Evolutionary conservation across 2,797 vertebrate genomes (phyloP), one percentile per base, ranked within the genome.

Genomic region (Valencia hispanica): DNA sequence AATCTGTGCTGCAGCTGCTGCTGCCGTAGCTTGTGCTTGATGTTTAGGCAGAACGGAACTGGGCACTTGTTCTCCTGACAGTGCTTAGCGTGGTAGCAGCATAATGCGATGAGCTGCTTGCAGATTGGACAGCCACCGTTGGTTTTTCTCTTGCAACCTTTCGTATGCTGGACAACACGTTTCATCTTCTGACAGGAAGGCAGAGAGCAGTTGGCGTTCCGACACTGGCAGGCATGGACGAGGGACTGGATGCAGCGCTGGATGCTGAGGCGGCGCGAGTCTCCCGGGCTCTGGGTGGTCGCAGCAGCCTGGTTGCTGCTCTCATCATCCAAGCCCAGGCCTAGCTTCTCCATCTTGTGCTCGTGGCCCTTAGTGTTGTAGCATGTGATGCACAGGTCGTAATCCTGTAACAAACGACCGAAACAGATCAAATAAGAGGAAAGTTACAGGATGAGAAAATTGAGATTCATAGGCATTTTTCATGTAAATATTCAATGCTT

Each of bases 121-220:
- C 98, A 99, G 88, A 99, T 98, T 75, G 98, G 98, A 84, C 98
- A 99, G 12, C 98, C 98, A 0, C 98, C 98, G 0, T 99, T 99
- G 85, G 97, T 99, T 93, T 99, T 99, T 74, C 97, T 97, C 70
- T 99, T 99, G 95, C 98, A 99, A 78, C 97, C 96, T 92, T 99
- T 99, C 70, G 98, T 99, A 90, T 99, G 98, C 48, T 99, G 98
- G 71, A 99, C 98, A 0, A 99, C 98, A 0, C 98, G 96, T 86
- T 99, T 99, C 98, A 99, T 99, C 95, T 99, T 99, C 96, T 99
- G 98, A 86, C 98, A 99, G 88, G 98, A 99, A 0, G 98, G 98
- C 93, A 99, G 94, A 0, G 97, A 98, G 92, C 98, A 99, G 93
- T 99, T 99, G 86, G 98, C 98, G 0, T 99, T 99, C 75, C 97